These are phyloP conservation scores for Drepanosiphum platanoidis DNA, from an alignment of 2,888 invertebrate genomes.

Conservation along the genomic window DNA sequence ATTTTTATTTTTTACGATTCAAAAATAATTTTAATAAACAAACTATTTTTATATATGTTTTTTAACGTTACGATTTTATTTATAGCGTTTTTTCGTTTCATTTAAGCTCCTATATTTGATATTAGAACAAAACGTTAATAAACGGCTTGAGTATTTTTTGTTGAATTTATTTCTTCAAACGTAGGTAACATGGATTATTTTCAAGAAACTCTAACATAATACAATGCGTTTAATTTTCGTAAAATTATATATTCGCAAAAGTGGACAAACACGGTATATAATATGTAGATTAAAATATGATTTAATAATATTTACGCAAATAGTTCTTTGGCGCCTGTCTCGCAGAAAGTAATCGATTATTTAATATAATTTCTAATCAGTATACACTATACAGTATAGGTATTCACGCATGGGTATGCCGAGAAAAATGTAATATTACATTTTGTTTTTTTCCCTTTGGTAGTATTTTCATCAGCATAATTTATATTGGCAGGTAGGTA, in stretches of 20 bases:
- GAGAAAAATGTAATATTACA: too few relatives aligned
- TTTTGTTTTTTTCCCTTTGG: too few relatives aligned
- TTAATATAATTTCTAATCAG: too few relatives aligned
- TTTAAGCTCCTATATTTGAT: background rate
- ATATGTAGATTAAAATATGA: constrained; percentile 5
- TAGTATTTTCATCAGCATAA: too few relatives aligned
- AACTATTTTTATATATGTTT: too few relatives aligned
- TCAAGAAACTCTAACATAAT: background rate
- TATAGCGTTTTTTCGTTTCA: background rate
- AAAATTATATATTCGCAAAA: background rate
- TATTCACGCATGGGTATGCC: too few relatives aligned
- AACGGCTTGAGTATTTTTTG: background rate
- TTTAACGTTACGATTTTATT: background rate
- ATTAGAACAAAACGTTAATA: background rate
- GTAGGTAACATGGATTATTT: background rate
- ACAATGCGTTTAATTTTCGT: background rate
- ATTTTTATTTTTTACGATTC: too few relatives aligned
- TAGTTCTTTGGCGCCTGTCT: background rate
- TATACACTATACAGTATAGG: too few relatives aligned
- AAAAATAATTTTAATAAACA: too few relatives aligned
- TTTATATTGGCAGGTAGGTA: too few relatives aligned
- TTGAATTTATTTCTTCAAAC: background rate
- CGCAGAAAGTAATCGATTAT: background rate
- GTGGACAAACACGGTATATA: constrained; percentile 16
- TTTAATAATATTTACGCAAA: background rate